Evolutionary conservation across 2,797 vertebrate genomes (phyloP).

Genomic region (Falco cherrug): DNA sequence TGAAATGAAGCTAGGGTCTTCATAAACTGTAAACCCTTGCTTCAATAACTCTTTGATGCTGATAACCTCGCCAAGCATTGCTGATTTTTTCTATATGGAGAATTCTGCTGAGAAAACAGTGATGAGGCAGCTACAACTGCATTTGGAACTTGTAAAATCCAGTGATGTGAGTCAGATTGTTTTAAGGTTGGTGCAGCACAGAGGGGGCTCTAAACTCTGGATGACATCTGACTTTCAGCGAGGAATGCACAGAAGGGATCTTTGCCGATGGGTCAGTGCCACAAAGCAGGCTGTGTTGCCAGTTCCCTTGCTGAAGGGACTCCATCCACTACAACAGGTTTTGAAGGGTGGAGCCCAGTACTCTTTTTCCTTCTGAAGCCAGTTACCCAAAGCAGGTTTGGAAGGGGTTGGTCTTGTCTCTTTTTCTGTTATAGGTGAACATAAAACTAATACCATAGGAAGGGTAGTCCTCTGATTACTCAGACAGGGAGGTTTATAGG

Average conservation of each 20-base stretch:
- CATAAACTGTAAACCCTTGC: neutral
- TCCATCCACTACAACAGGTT: neutral
- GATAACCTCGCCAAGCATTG: neutral
- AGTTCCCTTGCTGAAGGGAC: neutral
- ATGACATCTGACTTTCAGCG: neutral
- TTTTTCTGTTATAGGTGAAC: conserved; percentile 10
- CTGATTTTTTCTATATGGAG: neutral
- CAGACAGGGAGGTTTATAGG: neutral
- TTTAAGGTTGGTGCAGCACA: neutral
- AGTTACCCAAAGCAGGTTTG: neutral
- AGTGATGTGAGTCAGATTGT: neutral
- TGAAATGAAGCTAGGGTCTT: neutral
- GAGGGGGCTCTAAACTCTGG: neutral
- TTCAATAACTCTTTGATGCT: neutral
- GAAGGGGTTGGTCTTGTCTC: neutral
- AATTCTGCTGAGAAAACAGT: neutral
- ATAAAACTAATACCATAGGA: neutral
- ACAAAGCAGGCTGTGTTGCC: neutral
- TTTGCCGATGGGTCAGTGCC: neutral
- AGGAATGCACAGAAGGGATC: neutral
- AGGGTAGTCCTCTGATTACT: neutral
- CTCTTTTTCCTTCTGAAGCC: neutral
- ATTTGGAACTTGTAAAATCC: neutral
- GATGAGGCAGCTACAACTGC: neutral
- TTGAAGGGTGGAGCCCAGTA: neutral